These are phyloP conservation scores for Calephelis nemesis DNA, from an alignment of 1,140 invertebrate species.

Conservation along the genomic window DNA sequence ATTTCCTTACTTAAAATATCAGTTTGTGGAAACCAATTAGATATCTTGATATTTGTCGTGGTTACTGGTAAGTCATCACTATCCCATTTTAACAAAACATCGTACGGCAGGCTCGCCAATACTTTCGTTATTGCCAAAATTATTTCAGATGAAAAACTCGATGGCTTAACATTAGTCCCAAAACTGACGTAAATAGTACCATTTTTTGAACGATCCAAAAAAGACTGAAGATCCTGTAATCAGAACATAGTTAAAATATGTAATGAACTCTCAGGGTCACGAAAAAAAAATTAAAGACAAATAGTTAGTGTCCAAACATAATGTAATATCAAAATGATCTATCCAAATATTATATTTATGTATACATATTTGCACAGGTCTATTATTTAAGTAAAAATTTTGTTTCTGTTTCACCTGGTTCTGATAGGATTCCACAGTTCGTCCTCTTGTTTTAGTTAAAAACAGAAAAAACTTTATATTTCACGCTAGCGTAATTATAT, in stretches of 20 bases:
- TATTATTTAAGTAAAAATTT: no score
- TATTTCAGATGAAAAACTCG: slow-evolving; percentile 59
- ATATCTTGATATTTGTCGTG: slow-evolving; percentile 70
- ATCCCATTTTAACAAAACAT: slow-evolving; percentile 78
- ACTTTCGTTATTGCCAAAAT: slow-evolving; percentile 63
- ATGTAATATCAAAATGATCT: no score
- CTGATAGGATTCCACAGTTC: no score
- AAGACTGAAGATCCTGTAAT: slow-evolving; percentile 36
- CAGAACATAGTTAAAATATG: background rate
- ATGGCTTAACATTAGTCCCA: slow-evolving; percentile 66
- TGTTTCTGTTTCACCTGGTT: no score
- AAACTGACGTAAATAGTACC: slow-evolving; percentile 48
- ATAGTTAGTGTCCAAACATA: no score
- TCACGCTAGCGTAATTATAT: no score
- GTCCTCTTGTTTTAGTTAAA: no score
- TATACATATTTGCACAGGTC: no score
- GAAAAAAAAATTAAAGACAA: no score
- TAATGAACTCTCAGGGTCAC: background rate
- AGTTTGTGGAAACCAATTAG: slow-evolving; percentile 79
- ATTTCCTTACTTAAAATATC: slow-evolving; percentile 49
- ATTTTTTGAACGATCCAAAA: slow-evolving; percentile 37
- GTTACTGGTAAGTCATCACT: slow-evolving; percentile 48
- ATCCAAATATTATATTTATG: no score
- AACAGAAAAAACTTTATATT: no score
- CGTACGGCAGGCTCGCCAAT: slow-evolving; percentile 63